These are phyloP conservation scores for Sylvilagus floridanus DNA, from an alignment of 2,797 vertebrate species.

Conservation along the genomic window DNA sequence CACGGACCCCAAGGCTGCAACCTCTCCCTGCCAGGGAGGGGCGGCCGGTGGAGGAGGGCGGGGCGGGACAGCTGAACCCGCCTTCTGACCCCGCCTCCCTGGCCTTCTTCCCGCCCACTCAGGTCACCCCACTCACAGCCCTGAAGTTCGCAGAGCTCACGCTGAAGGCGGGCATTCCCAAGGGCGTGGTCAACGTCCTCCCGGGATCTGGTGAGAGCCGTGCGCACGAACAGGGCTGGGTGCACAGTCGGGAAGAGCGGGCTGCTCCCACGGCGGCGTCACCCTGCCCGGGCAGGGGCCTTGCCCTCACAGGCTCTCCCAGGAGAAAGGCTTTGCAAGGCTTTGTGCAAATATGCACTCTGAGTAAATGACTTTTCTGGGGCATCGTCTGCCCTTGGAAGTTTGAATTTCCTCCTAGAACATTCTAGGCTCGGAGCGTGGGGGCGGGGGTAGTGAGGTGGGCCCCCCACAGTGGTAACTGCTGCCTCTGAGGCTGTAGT, in stretches of 20 bases:
- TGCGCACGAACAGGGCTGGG: background rate
- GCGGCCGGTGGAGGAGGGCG: background rate
- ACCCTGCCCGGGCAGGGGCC: too few relatives aligned
- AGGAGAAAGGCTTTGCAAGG: background rate
- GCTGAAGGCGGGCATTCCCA: constrained; percentile 91
- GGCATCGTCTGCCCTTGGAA: background rate
- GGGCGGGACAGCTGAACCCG: background rate
- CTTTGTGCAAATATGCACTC: too few relatives aligned
- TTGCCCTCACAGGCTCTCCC: background rate
- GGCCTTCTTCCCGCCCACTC: background rate
- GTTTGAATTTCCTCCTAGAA: background rate
- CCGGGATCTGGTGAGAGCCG: constrained; percentile 90
- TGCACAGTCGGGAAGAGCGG: background rate
- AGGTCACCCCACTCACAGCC: constrained; percentile 94
- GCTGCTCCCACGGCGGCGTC: too few relatives aligned
- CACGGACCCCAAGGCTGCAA: background rate
- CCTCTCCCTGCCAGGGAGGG: too few relatives aligned
- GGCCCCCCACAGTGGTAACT: too few relatives aligned
- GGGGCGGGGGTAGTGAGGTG: background rate
- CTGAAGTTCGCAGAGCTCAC: constrained; percentile 94
- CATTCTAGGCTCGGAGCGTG: background rate
- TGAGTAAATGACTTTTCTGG: background rate
- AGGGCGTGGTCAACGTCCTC: constrained; percentile 93
- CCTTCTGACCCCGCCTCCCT: background rate
- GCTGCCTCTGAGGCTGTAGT: too few relatives aligned